Percentiles rank a stretch among this genome's conserved stretches.
Evolutionary conservation across 2,113 vertebrate genomes (phyloP).

Genomic region (Urocitellus parryii): DNA sequence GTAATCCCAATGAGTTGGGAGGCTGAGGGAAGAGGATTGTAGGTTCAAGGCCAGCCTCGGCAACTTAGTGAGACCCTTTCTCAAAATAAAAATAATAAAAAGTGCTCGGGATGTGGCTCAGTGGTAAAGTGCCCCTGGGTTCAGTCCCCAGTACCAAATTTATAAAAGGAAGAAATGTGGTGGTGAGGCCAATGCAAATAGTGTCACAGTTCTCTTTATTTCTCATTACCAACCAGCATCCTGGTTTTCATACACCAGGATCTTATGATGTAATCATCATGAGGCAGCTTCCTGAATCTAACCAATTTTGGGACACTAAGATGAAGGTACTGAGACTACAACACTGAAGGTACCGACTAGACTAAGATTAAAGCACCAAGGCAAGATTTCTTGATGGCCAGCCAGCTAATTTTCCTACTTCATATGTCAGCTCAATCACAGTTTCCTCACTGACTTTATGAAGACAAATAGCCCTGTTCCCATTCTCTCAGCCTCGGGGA

Average conservation of each 20-base stretch:
- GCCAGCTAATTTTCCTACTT: conserved; percentile 10
- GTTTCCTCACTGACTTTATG: too few relatives aligned
- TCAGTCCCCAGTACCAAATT: too few relatives aligned
- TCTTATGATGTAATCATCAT: conserved; percentile 14
- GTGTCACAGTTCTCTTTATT: not conserved
- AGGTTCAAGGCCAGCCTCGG: too few relatives aligned
- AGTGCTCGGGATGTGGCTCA: too few relatives aligned
- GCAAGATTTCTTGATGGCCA: not conserved
- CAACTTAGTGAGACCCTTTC: too few relatives aligned
- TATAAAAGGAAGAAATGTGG: not conserved
- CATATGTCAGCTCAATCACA: too few relatives aligned
- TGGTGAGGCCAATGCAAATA: not conserved
- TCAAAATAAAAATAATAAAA: too few relatives aligned
- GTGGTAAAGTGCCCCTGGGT: too few relatives aligned
- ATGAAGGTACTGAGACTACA: conserved; percentile 58
- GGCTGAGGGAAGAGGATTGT: too few relatives aligned
- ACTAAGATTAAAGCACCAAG: not conserved
- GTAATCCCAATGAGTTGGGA: too few relatives aligned
- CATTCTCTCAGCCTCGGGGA: too few relatives aligned
- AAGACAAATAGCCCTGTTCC: too few relatives aligned
- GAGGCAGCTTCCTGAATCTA: conserved; percentile 55
- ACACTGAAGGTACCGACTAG: not conserved
- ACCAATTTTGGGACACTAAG: conserved; percentile 1
- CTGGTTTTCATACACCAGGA: not conserved
- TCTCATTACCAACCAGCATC: conserved; percentile 34